These are phyloP conservation scores for Colinus virginianus DNA, from an alignment of 2,113 vertebrate species.

Conservation along the genomic window DNA sequence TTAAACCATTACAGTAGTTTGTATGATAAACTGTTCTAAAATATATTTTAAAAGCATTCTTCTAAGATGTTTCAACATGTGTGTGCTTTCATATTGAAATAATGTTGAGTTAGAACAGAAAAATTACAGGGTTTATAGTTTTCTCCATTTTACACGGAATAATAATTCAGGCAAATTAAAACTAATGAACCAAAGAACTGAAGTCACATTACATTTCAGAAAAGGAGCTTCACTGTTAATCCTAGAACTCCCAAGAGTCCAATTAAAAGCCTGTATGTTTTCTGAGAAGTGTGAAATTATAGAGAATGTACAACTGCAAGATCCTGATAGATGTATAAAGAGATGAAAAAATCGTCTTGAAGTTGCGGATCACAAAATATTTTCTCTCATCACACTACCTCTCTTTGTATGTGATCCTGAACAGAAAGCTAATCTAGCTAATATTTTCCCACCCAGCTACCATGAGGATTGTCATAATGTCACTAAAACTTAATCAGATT, in stretches of 20 bases:
- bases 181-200: not conserved
- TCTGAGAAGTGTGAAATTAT: not conserved
- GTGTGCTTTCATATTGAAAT: not conserved
- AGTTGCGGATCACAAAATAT: not conserved
- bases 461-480: not conserved
- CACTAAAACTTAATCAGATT: not conserved
- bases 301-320: not conserved
- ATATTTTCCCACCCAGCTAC: not conserved
- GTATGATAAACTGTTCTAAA: not conserved
- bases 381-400: not conserved
- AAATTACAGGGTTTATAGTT: not conserved
- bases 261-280: slow-evolving; percentile 1
- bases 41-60: not conserved
- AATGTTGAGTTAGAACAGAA: not conserved
- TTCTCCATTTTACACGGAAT: not conserved
- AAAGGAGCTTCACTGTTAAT: slow-evolving; percentile 7
- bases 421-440: not conserved
- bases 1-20: not conserved
- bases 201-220: not conserved
- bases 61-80: not conserved
- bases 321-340: not conserved
- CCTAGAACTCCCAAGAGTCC: not conserved
- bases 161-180: slow-evolving; percentile 46
- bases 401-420: not conserved
- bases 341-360: not conserved